Percentiles rank a stretch among this genome's conserved stretches.
Conservation (phyloP, 2,888 invertebrate species). For the Colostygia pectinataria region DNA sequence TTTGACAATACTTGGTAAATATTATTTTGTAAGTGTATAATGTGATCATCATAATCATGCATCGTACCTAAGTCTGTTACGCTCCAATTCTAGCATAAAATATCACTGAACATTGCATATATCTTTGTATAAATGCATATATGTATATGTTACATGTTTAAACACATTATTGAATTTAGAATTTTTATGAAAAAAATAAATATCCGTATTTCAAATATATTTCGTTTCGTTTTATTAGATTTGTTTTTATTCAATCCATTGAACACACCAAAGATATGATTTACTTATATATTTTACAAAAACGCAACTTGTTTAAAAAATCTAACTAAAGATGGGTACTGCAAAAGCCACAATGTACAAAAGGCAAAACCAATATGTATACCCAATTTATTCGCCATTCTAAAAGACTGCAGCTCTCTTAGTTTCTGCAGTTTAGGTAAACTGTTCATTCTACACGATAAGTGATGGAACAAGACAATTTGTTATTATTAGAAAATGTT, state of each 20-base stretch:
- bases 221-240: slow-evolving; percentile 67
- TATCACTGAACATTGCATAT: slow-evolving; percentile 81
- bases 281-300: too few species aligned
- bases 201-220: slow-evolving; percentile 83
- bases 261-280: neutral
- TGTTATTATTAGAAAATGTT: slow-evolving; percentile 3
- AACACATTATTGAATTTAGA: slow-evolving; percentile 84
- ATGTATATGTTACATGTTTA: slow-evolving; percentile 84
- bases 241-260: slow-evolving; percentile 32
- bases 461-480: too few species aligned
- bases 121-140: slow-evolving; percentile 84
- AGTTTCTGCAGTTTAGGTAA: too few species aligned
- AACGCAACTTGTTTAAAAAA: too few species aligned
- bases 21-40: slow-evolving; percentile 77
- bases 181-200: slow-evolving; percentile 84
- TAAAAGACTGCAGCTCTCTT: too few species aligned
- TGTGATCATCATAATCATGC: slow-evolving; percentile 68
- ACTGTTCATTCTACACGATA: too few species aligned
- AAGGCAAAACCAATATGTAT: too few species aligned
- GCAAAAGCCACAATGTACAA: too few species aligned
- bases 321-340: too few species aligned
- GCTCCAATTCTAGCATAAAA: slow-evolving; percentile 80
- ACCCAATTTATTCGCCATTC: too few species aligned
- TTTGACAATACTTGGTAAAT: slow-evolving; percentile 83
- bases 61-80: slow-evolving; percentile 70